Evolutionary conservation across 2,888 invertebrate species (phyloP).

Genomic region (Pogonocherus hispidulus): DNA sequence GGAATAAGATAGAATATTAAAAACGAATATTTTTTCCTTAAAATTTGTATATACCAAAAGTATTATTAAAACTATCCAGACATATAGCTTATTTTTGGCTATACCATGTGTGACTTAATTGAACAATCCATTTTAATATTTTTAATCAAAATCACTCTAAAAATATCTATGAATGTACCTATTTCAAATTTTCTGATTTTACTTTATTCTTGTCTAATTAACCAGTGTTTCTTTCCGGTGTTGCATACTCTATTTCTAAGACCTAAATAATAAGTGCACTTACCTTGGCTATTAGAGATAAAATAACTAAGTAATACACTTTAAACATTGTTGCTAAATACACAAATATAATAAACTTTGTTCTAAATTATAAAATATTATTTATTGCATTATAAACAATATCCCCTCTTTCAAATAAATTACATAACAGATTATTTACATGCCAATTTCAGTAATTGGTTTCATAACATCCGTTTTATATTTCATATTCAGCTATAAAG

Average conservation of each 20-base stretch:
- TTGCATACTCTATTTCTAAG: not conserved
- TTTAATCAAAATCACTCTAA: too few species aligned
- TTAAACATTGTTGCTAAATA: slow-evolving; percentile 31
- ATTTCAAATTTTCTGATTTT: too few species aligned
- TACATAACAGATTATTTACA: slow-evolving; percentile 42
- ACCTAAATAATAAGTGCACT: slow-evolving; percentile 10
- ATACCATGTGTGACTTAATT: too few species aligned
- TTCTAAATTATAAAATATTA: slow-evolving; percentile 28
- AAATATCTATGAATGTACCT: too few species aligned
- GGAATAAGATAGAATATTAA: too few species aligned
- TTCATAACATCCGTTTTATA: slow-evolving; percentile 42
- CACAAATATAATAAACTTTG: slow-evolving; percentile 31
- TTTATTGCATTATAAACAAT: slow-evolving; percentile 19
- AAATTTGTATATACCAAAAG: too few species aligned
- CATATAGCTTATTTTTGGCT: too few species aligned
- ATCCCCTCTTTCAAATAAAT: slow-evolving; percentile 17
- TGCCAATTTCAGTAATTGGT: slow-evolving; percentile 37
- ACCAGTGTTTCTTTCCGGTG: too few species aligned
- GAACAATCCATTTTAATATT: too few species aligned
- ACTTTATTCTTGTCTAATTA: too few species aligned
- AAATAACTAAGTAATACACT: slow-evolving; percentile 24
- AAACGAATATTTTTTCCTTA: too few species aligned
- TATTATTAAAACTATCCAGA: too few species aligned
- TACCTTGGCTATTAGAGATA: slow-evolving; percentile 28
- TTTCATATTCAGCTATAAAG: slow-evolving; percentile 28